These are phyloP conservation scores for Sebastes matsubarae DNA, from an alignment of 2,797 vertebrate species.

Conservation along the genomic window DNA sequence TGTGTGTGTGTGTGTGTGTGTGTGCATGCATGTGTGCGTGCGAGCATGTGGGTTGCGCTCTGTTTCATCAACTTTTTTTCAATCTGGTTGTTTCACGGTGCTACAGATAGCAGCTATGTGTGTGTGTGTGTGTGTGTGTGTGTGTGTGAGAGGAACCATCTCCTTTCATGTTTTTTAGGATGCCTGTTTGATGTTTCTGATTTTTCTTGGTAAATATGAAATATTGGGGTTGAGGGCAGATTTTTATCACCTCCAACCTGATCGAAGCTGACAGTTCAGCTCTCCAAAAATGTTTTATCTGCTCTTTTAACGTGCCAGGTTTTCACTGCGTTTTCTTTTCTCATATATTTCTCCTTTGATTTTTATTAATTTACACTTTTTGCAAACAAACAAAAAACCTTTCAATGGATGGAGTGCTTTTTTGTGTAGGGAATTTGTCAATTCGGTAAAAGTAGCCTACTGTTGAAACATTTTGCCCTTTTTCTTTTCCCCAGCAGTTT, in stretches of 20 bases:
- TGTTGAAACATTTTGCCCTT: background rate
- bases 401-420: background rate
- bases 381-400: background rate
- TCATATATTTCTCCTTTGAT: background rate
- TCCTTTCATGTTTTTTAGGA: constrained; percentile 26
- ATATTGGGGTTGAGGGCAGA: background rate
- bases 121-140: background rate
- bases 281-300: constrained; percentile 4
- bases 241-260: constrained; percentile 3
- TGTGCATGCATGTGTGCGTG: background rate
- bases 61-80: constrained; percentile 48
- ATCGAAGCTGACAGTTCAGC: constrained; percentile 1
- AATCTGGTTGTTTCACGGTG: constrained; percentile 1
- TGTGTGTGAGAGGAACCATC: background rate
- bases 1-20: background rate
- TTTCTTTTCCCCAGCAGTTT: background rate
- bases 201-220: constrained; percentile 15
- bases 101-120: background rate
- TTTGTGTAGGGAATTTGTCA: background rate
- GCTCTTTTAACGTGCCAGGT: background rate
- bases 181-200: constrained; percentile 35
- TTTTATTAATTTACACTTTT: background rate
- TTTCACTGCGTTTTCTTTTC: background rate
- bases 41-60: constrained; percentile 19
- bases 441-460: background rate